Percentiles rank a stretch among this genome's conserved stretches.
These are phyloP conservation scores for Nomada ferruginata DNA, from an alignment of 2,888 invertebrate genomes.

Conservation along the genomic window DNA sequence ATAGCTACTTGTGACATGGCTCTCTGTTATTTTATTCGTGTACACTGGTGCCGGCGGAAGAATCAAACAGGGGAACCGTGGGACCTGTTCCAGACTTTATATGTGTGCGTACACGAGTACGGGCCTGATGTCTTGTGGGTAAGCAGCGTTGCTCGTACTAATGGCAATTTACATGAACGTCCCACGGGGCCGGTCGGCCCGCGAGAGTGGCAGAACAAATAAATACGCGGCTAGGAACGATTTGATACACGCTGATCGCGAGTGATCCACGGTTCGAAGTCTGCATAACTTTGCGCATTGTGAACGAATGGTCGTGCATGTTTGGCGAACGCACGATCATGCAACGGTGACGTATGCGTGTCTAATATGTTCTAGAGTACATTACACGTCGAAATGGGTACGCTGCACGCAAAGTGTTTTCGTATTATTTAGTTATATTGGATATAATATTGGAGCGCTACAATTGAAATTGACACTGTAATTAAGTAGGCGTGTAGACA, in stretches of 20 bases:
- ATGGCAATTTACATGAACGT: constrained; percentile 67
- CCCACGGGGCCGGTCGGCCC: constrained; percentile 55
- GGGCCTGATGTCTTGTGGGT: constrained; percentile 30
- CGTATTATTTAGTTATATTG: constrained; percentile 10
- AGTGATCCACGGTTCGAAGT: constrained; percentile 55
- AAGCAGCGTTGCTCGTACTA: constrained; percentile 45
- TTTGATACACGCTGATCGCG: constrained; percentile 65
- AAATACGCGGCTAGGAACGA: constrained; percentile 63
- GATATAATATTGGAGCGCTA: too few species aligned
- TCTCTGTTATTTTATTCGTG: constrained; percentile 59
- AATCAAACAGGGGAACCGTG: constrained; percentile 64
- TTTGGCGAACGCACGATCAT: constrained; percentile 1
- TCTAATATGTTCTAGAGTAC: constrained; percentile 13
- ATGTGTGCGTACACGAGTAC: constrained; percentile 9
- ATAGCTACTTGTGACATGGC: constrained; percentile 53
- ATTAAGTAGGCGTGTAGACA: too few species aligned
- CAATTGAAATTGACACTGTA: too few species aligned
- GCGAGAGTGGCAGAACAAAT: constrained; percentile 54
- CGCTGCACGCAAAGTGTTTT: constrained; percentile 26
- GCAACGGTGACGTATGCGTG: constrained; percentile 26
- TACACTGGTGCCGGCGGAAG: constrained; percentile 36
- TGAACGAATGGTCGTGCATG: constrained; percentile 11
- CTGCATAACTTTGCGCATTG: constrained; percentile 40
- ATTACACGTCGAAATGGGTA: constrained; percentile 5
- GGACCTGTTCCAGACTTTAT: constrained; percentile 56